Conservation (phyloP, 2,888 invertebrate genomes). For the Sarcophaga caerulescens region DNA sequence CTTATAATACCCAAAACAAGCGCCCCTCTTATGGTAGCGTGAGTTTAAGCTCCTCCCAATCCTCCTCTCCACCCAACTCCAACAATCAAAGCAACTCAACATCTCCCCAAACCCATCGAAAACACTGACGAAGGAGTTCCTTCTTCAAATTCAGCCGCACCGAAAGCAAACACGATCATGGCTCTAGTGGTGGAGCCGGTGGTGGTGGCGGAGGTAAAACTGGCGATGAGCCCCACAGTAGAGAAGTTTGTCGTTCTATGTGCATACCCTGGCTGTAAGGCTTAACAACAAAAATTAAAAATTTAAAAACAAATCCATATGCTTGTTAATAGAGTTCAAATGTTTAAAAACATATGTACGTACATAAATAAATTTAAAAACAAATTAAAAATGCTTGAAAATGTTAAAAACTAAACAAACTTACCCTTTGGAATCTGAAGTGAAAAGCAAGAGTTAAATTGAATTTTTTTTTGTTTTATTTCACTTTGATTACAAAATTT, state of each 20-base stretch:
- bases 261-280: conserved; percentile 79
- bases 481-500: neutral
- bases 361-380: conserved; percentile 11
- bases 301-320: conserved; percentile 11
- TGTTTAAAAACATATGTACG: conserved; percentile 15
- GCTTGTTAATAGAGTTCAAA: conserved; percentile 42
- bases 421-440: neutral
- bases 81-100: conserved; percentile 63
- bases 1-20: conserved; percentile 65
- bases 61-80: conserved; percentile 59
- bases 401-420: conserved; percentile 30
- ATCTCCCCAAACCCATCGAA: conserved; percentile 75
- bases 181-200: conserved; percentile 21
- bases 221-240: conserved; percentile 75
- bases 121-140: conserved; percentile 81
- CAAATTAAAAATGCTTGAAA: conserved; percentile 46
- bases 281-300: conserved; percentile 26
- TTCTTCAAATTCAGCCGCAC: conserved; percentile 76
- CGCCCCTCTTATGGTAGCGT: conserved; percentile 75
- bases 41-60: conserved; percentile 70
- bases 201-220: conserved; percentile 60
- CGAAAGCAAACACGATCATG: conserved; percentile 53
- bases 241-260: conserved; percentile 78
- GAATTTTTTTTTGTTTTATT: neutral
- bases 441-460: neutral